Conservation (phyloP, 2,797 vertebrate species). For the Steatocranus sp. region DNA sequence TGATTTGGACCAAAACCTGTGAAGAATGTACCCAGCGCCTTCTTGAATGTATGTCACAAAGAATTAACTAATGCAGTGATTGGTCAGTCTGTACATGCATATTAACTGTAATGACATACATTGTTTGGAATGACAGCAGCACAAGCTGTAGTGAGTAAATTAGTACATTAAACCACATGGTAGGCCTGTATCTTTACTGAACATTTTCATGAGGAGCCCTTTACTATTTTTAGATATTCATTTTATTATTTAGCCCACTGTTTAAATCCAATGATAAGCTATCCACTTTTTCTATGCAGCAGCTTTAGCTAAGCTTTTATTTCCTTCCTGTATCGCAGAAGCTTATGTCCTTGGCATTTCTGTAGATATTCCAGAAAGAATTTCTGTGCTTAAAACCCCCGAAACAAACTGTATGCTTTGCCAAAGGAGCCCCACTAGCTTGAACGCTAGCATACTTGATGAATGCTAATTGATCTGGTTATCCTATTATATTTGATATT, state of each 20-base stretch:
- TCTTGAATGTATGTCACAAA: background rate
- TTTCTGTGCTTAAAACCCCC: accelerated
- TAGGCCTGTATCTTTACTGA: background rate
- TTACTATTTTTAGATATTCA: background rate
- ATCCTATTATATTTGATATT: background rate
- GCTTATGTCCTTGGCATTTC: background rate
- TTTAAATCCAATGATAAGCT: background rate
- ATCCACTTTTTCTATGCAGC: background rate
- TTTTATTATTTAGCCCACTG: background rate
- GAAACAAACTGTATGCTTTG: background rate
- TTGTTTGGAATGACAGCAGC: background rate
- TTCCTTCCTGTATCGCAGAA: background rate
- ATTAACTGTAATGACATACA: background rate
- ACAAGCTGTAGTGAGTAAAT: background rate
- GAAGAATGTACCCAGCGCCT: background rate
- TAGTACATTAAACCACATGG: background rate
- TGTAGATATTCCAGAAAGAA: background rate
- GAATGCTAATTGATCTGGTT: background rate
- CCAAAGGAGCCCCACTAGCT: background rate
- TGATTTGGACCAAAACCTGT: background rate
- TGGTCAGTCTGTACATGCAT: background rate
- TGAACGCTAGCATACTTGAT: background rate
- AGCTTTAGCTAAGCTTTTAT: background rate
- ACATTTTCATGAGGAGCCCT: background rate
- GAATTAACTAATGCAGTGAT: background rate